A percentile compares a stretch with the other conserved stretches of the same genome.
These are phyloP conservation scores for Bibio marci DNA, from an alignment of 2,888 invertebrate genomes.

Conservation along the genomic window DNA sequence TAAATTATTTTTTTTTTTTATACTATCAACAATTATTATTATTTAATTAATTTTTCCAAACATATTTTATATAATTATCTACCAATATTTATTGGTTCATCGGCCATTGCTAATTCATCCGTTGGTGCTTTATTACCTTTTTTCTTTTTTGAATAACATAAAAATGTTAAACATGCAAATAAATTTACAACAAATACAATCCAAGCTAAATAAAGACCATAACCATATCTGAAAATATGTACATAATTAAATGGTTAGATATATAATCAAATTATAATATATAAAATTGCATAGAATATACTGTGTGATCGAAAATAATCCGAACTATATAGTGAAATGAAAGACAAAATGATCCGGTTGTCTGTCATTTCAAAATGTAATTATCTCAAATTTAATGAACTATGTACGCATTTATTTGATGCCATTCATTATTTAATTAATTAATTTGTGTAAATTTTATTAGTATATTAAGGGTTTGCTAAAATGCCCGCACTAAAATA, in stretches of 20 bases:
- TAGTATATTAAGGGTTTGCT: no score
- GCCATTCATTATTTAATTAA: no score
- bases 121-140: constrained; percentile 68
- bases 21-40: no score
- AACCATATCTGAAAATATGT: constrained; percentile 46
- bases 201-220: constrained; percentile 60
- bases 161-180: constrained; percentile 50
- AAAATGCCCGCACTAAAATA: no score
- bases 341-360: background rate
- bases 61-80: no score
- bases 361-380: no score
- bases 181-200: constrained; percentile 54
- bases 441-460: no score
- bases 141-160: constrained; percentile 67
- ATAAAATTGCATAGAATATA: background rate
- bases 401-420: no score
- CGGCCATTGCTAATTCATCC: constrained; percentile 69
- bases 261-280: constrained; percentile 3
- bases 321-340: no score
- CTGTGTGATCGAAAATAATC: background rate
- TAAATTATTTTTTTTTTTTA: background rate
- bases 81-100: constrained; percentile 67
- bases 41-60: no score
- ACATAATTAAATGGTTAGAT: constrained; percentile 4
- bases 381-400: no score